phyloP scores from a whole-genome alignment of 2,113 vertebrate genomes.

The Callocephalon fimbriatum region DNA sequence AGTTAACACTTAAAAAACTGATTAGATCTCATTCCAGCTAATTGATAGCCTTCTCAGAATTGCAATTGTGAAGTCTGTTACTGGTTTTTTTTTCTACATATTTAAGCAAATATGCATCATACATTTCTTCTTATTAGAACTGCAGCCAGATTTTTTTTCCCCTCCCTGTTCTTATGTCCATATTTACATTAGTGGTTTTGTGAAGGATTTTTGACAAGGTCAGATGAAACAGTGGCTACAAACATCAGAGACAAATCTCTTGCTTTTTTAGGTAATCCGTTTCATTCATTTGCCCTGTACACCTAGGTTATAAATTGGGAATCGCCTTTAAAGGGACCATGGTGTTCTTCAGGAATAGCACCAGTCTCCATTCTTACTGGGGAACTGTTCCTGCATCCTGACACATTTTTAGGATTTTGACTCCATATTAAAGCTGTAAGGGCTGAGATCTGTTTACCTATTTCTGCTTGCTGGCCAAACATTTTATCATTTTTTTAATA shows the following conservation, averaged over 20 bases:
- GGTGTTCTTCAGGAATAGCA: background rate
- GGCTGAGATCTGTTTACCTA: background rate
- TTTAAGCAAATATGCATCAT: background rate
- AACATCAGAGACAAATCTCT: background rate
- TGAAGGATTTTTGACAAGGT: background rate
- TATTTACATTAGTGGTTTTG: background rate
- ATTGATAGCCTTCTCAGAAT: background rate
- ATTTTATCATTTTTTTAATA: background rate
- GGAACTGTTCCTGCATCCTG: background rate
- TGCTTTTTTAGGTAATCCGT: background rate
- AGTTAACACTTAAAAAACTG: background rate
- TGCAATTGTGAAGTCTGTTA: background rate
- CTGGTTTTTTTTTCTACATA: rapidly evolving
- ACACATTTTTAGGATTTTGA: background rate
- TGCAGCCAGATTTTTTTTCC: background rate
- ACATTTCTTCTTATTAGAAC: background rate
- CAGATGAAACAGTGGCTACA: background rate
- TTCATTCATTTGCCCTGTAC: background rate
- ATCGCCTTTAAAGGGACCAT: background rate
- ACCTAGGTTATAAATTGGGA: background rate
- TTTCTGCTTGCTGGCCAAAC: background rate
- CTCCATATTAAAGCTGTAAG: background rate
- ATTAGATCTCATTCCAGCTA: background rate
- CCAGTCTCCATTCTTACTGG: background rate
- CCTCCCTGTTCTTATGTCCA: rapidly evolving